Evolutionary conservation across 2,888 invertebrate species (phyloP).

Genomic region (Stomorhina lunata): DNA sequence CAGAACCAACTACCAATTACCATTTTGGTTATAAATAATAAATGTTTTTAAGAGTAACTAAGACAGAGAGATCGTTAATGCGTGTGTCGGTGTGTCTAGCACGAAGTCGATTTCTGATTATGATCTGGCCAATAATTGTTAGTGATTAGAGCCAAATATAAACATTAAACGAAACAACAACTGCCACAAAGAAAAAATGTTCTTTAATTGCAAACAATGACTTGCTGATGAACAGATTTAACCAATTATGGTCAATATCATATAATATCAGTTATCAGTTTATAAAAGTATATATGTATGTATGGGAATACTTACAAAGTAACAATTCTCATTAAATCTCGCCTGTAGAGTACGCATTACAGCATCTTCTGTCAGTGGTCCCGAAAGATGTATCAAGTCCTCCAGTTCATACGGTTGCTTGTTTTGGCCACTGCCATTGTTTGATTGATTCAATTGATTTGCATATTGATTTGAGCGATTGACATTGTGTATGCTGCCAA

Average conservation of each 20-base stretch:
- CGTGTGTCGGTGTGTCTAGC: background rate
- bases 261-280: background rate
- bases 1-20: slow-evolving; percentile 34
- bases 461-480: slow-evolving; percentile 61
- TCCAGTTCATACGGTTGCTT: slow-evolving; percentile 83
- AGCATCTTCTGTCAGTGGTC: slow-evolving; percentile 96
- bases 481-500: slow-evolving; percentile 52
- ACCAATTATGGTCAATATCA: slow-evolving; percentile 46
- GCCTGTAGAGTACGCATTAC: slow-evolving; percentile 95
- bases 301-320: slow-evolving; percentile 86
- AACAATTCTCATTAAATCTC: slow-evolving; percentile 91
- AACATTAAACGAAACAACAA: slow-evolving; percentile 44
- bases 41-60: background rate
- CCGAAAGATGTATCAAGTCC: slow-evolving; percentile 94
- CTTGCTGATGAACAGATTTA: slow-evolving; percentile 41
- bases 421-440: slow-evolving; percentile 46
- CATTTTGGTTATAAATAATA: slow-evolving; percentile 54
- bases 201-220: slow-evolving; percentile 43
- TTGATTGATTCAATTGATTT: slow-evolving; percentile 49
- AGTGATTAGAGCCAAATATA: slow-evolving; percentile 48
- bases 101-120: slow-evolving; percentile 45
- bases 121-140: slow-evolving; percentile 58
- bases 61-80: background rate
- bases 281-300: background rate
- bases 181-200: background rate